phyloP scores from a whole-genome alignment of 1,140 invertebrate genomes.

The Vanessa atalanta region DNA sequence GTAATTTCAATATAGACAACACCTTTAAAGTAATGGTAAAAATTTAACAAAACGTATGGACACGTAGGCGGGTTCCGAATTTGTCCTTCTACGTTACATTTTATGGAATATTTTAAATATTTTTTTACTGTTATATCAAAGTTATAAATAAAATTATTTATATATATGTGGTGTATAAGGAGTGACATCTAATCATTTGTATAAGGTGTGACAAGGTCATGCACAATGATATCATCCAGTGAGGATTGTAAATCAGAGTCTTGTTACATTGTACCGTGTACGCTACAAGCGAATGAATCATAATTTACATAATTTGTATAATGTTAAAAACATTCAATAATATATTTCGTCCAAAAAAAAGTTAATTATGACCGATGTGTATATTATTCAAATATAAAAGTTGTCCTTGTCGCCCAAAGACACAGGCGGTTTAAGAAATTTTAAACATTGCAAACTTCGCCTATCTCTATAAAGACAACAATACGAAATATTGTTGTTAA shows the following conservation, averaged over 20 bases:
- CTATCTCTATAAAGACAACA: no score
- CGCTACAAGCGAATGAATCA: constrained; percentile 1
- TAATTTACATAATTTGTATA: constrained; percentile 5
- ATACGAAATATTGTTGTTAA: no score
- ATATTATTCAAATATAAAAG: neutral
- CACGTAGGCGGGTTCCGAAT: no score
- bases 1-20: no score
- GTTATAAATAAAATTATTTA: neutral
- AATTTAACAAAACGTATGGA: no score
- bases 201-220: constrained; percentile 29
- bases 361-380: neutral
- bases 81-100: no score
- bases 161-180: constrained; percentile 15
- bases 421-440: no score
- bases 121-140: neutral
- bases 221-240: constrained; percentile 23
- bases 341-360: neutral
- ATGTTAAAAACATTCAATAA: neutral
- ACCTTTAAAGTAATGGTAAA: no score
- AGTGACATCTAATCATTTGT: constrained; percentile 14
- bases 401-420: no score
- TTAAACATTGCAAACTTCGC: no score
- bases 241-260: constrained; percentile 22
- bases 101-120: neutral
- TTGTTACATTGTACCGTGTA: constrained; percentile 8